Conservation (phyloP, 2,888 invertebrate species). For the Drosophila bunnanda region DNA sequence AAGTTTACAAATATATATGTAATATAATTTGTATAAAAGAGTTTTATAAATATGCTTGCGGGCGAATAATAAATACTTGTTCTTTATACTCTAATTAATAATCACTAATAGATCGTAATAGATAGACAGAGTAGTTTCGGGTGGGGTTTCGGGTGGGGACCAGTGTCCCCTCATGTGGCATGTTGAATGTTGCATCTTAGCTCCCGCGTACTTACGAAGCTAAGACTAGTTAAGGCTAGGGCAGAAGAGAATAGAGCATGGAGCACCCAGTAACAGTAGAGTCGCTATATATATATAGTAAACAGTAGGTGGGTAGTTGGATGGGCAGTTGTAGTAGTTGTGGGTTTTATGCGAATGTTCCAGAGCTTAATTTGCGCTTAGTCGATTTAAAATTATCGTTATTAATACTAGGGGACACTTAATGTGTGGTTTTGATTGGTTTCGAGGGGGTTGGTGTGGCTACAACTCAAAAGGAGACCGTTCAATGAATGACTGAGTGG, state of each 20-base stretch:
- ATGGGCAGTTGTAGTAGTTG: constrained; percentile 30
- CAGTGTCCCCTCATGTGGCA: constrained; percentile 26
- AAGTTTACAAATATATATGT: constrained; percentile 64
- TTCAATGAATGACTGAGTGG: constrained; percentile 44
- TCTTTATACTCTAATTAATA: constrained; percentile 64
- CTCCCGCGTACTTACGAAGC: constrained; percentile 73
- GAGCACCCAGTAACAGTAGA: constrained; percentile 60
- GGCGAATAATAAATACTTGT: constrained; percentile 48
- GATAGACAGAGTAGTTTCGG: constrained; percentile 37
- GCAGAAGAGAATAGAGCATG: constrained; percentile 32
- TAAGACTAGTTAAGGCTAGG: constrained; percentile 61
- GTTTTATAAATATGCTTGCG: constrained; percentile 50
- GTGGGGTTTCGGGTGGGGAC: constrained; percentile 2
- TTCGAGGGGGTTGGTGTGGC: constrained; percentile 37
- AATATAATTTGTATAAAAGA: constrained; percentile 42
- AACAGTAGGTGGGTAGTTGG: constrained; percentile 30
- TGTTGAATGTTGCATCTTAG: constrained; percentile 45
- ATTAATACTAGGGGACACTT: constrained; percentile 55
- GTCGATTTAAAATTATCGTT: constrained; percentile 45
- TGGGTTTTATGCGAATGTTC: constrained; percentile 45
- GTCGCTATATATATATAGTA: constrained; percentile 35
- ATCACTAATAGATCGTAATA: constrained; percentile 59
- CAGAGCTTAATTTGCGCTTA: constrained; percentile 71
- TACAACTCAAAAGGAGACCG: constrained; percentile 58
- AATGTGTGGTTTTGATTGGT: constrained; percentile 9